These are phyloP conservation scores for Ancistrus triradiatus DNA, from an alignment of 2,113 vertebrate genomes.

Conservation along the genomic window DNA sequence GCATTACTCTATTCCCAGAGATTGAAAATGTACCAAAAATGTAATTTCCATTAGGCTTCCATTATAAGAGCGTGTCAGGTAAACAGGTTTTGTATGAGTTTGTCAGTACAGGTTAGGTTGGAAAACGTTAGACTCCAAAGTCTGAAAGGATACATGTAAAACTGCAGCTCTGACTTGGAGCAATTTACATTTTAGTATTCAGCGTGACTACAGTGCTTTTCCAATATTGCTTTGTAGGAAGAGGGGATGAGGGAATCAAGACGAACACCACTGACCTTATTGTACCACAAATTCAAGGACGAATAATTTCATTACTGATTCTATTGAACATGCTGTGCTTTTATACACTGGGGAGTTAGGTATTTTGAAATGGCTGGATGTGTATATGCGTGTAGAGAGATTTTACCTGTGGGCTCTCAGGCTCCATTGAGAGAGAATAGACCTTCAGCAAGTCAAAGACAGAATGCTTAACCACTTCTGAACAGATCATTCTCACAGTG, in stretches of 20 bases:
- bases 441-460: constrained; percentile 42
- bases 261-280: constrained; percentile 30
- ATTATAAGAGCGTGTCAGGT: too few relatives aligned
- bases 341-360: constrained; percentile 23
- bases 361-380: constrained; percentile 14
- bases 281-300: constrained; percentile 21
- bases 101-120: too few relatives aligned
- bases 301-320: constrained; percentile 31
- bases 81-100: too few relatives aligned
- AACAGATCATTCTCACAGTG: not conserved
- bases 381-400: not conserved
- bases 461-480: not conserved
- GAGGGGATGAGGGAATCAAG: constrained; percentile 3
- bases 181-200: not conserved
- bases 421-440: constrained; percentile 18
- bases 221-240: not conserved
- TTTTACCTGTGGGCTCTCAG: constrained; percentile 8
- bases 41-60: too few relatives aligned
- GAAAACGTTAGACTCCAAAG: too few relatives aligned
- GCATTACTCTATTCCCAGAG: too few relatives aligned
- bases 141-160: too few relatives aligned
- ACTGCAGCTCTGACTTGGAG: too few relatives aligned
- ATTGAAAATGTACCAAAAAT: too few relatives aligned
- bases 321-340: constrained; percentile 33
- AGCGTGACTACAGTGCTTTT: not conserved